Evolutionary conservation across 2,113 vertebrate species (phyloP).

Genomic region (Callospermophilus lateralis): DNA sequence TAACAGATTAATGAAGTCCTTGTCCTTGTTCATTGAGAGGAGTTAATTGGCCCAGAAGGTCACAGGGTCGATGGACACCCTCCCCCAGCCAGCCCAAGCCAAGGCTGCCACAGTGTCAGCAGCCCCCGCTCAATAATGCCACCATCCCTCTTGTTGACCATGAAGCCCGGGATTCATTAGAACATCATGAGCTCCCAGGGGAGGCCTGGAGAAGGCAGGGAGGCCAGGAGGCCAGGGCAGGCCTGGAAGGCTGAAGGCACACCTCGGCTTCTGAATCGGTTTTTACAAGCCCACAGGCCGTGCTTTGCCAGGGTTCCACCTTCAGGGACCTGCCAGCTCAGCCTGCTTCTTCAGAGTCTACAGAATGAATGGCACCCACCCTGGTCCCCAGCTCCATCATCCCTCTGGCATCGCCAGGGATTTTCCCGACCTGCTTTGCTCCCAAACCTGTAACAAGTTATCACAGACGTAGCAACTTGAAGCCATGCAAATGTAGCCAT

Average conservation of each 20-base stretch:
- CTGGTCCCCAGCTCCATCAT: neutral
- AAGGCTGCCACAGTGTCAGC: neutral
- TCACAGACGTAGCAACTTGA: neutral
- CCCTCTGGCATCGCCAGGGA: no score
- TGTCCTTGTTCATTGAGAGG: neutral
- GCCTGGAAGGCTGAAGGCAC: neutral
- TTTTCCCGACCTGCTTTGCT: no score
- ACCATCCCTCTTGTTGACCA: neutral
- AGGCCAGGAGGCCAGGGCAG: neutral
- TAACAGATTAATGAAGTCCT: conserved; percentile 55
- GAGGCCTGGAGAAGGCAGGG: neutral
- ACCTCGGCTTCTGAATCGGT: neutral
- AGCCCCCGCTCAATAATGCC: neutral
- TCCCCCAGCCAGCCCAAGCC: neutral
- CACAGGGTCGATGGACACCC: neutral
- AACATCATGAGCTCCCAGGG: accelerated
- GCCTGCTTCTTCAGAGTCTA: neutral
- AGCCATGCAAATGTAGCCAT: accelerated
- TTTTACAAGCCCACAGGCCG: accelerated
- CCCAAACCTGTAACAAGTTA: neutral
- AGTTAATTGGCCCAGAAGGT: conserved; percentile 48
- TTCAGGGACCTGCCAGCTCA: neutral
- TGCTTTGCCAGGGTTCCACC: accelerated
- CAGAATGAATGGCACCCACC: accelerated
- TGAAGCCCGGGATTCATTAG: neutral